These are phyloP conservation scores for Bibio marci DNA, from an alignment of 2,888 invertebrate species.

Conservation along the genomic window DNA sequence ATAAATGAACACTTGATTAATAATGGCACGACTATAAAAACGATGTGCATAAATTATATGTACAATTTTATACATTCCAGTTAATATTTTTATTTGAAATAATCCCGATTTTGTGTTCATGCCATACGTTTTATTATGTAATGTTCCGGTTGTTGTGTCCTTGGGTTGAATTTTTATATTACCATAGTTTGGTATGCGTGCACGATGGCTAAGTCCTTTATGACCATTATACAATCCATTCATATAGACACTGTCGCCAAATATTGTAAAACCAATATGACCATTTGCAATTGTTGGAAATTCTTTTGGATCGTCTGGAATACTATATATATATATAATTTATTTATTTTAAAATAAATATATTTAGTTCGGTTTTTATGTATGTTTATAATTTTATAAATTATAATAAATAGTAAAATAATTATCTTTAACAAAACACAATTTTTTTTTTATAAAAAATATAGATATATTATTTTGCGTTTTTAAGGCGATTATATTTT, in stretches of 20 bases:
- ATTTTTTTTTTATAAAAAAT: no score
- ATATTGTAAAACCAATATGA: conserved; percentile 32
- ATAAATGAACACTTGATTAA: conserved; percentile 15
- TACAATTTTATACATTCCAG: conserved; percentile 7
- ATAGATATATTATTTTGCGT: no score
- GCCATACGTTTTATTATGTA: neutral
- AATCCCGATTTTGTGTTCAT: conserved; percentile 3
- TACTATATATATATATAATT: conserved; percentile 1
- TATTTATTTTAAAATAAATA: no score
- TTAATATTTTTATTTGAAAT: conserved; percentile 1
- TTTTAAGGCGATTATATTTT: no score
- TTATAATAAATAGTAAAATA: no score
- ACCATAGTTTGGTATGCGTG: conserved; percentile 26
- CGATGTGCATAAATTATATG: conserved; percentile 26
- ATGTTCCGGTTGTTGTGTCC: no score
- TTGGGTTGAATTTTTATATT: neutral
- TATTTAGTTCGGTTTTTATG: no score
- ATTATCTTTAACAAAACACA: no score
- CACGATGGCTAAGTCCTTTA: conserved; percentile 32
- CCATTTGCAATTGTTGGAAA: conserved; percentile 32
- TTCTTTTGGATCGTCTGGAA: neutral
- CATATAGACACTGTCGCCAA: conserved; percentile 33
- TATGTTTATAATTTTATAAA: no score
- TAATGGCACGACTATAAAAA: conserved; percentile 25
- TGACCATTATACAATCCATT: conserved; percentile 34